Percentiles rank a stretch among this genome's conserved stretches.
Evolutionary conservation across 2,113 vertebrate species (phyloP).

Genomic region (Pseudorectes ferrugineus): DNA sequence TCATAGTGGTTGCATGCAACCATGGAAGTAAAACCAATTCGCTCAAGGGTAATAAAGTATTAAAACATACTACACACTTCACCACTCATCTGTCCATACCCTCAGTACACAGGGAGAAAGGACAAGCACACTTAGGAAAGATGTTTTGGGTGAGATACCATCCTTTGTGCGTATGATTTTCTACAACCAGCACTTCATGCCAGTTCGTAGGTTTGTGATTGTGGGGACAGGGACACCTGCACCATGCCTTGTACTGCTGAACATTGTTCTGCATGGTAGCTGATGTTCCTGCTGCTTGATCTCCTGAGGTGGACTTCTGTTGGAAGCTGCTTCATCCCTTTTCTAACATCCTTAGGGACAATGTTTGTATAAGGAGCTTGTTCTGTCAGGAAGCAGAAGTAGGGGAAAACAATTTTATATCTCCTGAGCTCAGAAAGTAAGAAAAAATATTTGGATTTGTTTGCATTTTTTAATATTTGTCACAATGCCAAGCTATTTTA

Average conservation of each 20-base stretch:
- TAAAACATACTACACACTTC: background rate
- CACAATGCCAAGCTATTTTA: slow-evolving; percentile 41
- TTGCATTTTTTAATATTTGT: slow-evolving; percentile 29
- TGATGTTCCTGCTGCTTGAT: background rate
- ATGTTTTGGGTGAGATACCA: background rate
- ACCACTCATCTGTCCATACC: background rate
- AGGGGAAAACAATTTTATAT: background rate
- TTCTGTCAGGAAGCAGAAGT: background rate
- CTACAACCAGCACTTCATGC: background rate
- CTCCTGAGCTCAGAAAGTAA: slow-evolving; percentile 14
- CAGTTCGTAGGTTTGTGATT: background rate
- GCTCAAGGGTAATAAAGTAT: background rate
- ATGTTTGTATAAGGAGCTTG: background rate
- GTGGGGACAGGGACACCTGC: background rate
- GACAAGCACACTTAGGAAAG: background rate
- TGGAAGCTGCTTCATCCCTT: background rate
- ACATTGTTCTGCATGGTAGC: background rate
- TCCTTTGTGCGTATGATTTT: background rate
- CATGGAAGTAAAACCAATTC: background rate
- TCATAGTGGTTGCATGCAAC: background rate
- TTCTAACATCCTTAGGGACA: background rate
- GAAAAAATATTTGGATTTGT: slow-evolving; percentile 20
- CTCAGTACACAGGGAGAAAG: background rate
- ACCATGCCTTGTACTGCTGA: background rate
- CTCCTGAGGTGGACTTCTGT: background rate